Evolutionary conservation across 2,113 vertebrate species (phyloP).

Genomic region (Pagrus major): DNA sequence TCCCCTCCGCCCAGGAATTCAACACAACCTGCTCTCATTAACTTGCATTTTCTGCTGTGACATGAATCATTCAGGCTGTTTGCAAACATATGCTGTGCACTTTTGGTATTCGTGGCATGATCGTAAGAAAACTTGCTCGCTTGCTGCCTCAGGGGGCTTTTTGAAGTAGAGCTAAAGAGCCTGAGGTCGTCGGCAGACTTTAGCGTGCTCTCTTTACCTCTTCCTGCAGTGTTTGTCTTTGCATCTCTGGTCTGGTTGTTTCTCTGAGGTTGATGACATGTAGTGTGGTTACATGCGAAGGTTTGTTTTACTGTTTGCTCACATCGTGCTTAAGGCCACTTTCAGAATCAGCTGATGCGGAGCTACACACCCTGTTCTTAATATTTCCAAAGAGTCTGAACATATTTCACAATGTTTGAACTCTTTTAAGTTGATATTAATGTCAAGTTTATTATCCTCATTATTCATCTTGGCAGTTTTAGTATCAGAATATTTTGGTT

Average conservation of each 20-base stretch:
- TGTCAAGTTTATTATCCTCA: background rate
- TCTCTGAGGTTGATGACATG: conserved; percentile 17
- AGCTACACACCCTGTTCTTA: background rate
- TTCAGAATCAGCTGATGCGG: conserved; percentile 6
- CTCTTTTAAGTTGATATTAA: no score
- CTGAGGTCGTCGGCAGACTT: background rate
- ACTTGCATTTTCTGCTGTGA: background rate
- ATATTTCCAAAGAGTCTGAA: background rate
- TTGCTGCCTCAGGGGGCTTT: conserved; percentile 18
- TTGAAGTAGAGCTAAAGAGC: background rate
- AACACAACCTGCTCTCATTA: background rate
- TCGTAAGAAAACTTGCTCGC: background rate
- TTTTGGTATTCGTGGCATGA: background rate
- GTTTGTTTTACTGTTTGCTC: conserved; percentile 30
- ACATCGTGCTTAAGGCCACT: background rate
- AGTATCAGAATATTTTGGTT: background rate
- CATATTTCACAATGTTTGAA: background rate
- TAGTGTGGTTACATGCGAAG: background rate
- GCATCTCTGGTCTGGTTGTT: background rate
- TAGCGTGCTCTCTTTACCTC: background rate
- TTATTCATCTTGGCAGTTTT: background rate
- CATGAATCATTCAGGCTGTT: background rate
- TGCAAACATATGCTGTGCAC: background rate
- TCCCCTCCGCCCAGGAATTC: background rate
- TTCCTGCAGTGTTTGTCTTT: conserved; percentile 8